Evolutionary conservation across 2,113 vertebrate species (phyloP).

Genomic region (Brachypodius melanocephalos): DNA sequence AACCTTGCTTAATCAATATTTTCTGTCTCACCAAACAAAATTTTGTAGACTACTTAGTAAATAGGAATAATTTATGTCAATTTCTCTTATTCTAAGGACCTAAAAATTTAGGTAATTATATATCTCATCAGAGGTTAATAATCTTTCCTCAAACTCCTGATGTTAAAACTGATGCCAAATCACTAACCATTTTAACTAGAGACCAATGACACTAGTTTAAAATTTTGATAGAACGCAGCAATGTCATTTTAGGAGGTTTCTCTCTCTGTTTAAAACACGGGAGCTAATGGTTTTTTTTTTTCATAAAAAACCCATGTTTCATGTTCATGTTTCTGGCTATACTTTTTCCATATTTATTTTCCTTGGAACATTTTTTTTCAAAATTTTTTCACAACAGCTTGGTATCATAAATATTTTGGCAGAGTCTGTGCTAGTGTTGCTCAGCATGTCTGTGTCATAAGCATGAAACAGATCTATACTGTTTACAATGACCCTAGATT

Average conservation of each 20-base stretch:
- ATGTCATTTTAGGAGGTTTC: background rate
- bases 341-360: background rate
- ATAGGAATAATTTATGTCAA: background rate
- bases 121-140: background rate
- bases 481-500: background rate
- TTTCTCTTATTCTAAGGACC: background rate
- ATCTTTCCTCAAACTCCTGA: background rate
- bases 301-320: background rate
- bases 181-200: background rate
- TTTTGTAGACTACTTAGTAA: background rate
- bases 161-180: background rate
- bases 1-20: background rate
- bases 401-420: background rate
- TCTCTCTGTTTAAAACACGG: background rate
- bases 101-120: background rate
- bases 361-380: background rate
- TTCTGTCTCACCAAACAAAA: background rate
- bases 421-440: background rate
- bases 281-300: accelerated
- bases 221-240: background rate
- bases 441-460: background rate
- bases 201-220: background rate
- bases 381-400: background rate
- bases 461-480: background rate
- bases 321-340: background rate